phyloP scores from a whole-genome alignment of 2,888 invertebrate genomes.

The Matsumyia berberina region DNA sequence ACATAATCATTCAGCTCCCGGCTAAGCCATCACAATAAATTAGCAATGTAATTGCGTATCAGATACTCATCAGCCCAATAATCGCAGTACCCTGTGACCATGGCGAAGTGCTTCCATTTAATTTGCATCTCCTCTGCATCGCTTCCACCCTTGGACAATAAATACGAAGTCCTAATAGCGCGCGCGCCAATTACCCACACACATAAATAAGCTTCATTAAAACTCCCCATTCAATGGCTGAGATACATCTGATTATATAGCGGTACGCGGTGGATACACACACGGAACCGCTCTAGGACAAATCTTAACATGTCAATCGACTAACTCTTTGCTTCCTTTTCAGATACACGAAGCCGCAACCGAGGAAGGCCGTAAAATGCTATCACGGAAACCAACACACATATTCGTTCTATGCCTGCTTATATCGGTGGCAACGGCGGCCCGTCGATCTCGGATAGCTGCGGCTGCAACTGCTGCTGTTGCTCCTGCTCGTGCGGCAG shows the following conservation, averaged over 20 bases:
- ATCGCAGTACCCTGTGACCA: slow-evolving; percentile 37
- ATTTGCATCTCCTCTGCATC: slow-evolving; percentile 57
- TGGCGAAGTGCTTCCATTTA: slow-evolving; percentile 43
- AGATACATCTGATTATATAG: slow-evolving; percentile 63
- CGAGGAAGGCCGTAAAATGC: slow-evolving; percentile 72
- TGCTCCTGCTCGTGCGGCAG: slow-evolving; percentile 49
- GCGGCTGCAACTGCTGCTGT: slow-evolving; percentile 76
- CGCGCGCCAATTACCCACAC: slow-evolving; percentile 62
- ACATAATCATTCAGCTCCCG: slow-evolving; percentile 33
- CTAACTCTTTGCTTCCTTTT: slow-evolving; percentile 61
- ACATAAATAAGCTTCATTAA: slow-evolving; percentile 72
- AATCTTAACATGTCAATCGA: slow-evolving; percentile 74
- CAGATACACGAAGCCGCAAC: slow-evolving; percentile 55
- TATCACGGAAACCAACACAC: slow-evolving; percentile 75
- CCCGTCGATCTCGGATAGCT: slow-evolving; percentile 82
- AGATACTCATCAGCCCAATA: slow-evolving; percentile 46
- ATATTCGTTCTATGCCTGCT: slow-evolving; percentile 77
- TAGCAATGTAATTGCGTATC: slow-evolving; percentile 64
- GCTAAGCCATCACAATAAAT: slow-evolving; percentile 69
- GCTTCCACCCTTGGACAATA: slow-evolving; percentile 45
- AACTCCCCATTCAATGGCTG: slow-evolving; percentile 41
- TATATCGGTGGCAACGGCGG: slow-evolving; percentile 78
- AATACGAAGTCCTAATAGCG: slow-evolving; percentile 52
- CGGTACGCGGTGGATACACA: slow-evolving; percentile 51
- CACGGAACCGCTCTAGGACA: slow-evolving; percentile 65